Evolutionary conservation across 1,140 invertebrate species (phyloP).

Genomic region (Parapsyche elsis): DNA sequence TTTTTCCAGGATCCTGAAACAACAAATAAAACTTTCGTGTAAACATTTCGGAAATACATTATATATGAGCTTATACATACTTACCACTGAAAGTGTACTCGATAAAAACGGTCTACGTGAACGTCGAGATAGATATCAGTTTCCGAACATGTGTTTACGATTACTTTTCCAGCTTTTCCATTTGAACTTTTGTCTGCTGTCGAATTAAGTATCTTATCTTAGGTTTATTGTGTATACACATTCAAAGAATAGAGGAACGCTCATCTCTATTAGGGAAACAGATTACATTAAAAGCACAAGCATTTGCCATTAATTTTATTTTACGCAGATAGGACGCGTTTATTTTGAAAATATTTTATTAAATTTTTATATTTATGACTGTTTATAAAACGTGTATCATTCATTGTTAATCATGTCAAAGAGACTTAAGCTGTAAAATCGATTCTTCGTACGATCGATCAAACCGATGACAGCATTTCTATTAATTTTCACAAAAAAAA

Average conservation of each 20-base stretch:
- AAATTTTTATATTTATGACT: not conserved
- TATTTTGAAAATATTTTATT: not conserved
- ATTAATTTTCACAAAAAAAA: too few species aligned
- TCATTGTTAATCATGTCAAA: slow-evolving; percentile 11
- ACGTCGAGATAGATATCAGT: too few species aligned
- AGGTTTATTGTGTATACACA: not conserved
- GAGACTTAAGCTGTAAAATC: not conserved
- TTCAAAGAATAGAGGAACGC: not conserved
- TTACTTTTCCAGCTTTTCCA: too few species aligned
- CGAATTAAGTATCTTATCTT: too few species aligned
- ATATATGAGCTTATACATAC: not conserved
- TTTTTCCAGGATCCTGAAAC: too few species aligned
- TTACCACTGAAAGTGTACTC: not conserved
- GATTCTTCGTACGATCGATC: too few species aligned
- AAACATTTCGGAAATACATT: not conserved
- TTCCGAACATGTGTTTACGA: too few species aligned
- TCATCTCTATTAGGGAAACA: slow-evolving; percentile 4
- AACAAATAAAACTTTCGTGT: too few species aligned
- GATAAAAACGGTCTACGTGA: too few species aligned
- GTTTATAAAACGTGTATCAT: too few species aligned
- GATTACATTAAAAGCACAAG: slow-evolving; percentile 26
- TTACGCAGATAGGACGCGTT: not conserved
- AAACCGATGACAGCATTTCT: too few species aligned
- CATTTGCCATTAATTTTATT: slow-evolving; percentile 13
- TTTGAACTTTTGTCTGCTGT: too few species aligned